These are phyloP conservation scores for Dipodomys merriami DNA, from an alignment of 2,113 vertebrate species.

Conservation along the genomic window DNA sequence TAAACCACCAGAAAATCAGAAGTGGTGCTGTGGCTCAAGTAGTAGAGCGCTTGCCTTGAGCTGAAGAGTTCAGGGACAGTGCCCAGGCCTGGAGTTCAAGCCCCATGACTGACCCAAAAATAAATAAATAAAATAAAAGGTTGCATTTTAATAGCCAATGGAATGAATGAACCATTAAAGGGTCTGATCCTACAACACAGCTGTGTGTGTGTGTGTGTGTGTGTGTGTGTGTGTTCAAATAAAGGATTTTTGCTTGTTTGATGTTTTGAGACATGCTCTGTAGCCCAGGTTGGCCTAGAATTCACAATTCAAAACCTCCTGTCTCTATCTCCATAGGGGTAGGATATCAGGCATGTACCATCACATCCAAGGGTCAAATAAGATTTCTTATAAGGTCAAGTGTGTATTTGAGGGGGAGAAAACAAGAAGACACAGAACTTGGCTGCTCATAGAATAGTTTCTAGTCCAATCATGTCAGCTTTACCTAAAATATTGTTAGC, in stretches of 20 bases:
- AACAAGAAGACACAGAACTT: background rate
- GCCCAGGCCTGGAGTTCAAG: too few species aligned
- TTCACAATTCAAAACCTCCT: too few species aligned
- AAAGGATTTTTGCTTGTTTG: background rate
- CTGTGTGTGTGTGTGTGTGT: background rate
- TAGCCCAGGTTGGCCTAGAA: background rate
- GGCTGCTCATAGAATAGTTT: background rate
- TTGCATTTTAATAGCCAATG: background rate
- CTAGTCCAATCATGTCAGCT: background rate
- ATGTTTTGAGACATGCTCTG: background rate
- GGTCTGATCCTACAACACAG: background rate
- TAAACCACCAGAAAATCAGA: too few species aligned
- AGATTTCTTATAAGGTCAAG: background rate
- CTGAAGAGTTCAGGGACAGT: too few species aligned
- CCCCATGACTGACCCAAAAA: too few species aligned
- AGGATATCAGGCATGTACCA: too few species aligned
- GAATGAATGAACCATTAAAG: background rate
- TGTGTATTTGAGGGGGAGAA: background rate
- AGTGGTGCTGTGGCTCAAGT: too few species aligned
- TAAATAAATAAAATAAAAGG: background rate
- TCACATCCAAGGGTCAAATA: background rate
- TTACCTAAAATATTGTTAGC: background rate
- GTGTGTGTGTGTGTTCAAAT: background rate
- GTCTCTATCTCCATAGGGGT: background rate
- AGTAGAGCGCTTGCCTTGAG: too few species aligned